Base-by-base conservation (phyloP, 2,797 vertebrate genomes). In the Gambelia wislizenii region DNA sequence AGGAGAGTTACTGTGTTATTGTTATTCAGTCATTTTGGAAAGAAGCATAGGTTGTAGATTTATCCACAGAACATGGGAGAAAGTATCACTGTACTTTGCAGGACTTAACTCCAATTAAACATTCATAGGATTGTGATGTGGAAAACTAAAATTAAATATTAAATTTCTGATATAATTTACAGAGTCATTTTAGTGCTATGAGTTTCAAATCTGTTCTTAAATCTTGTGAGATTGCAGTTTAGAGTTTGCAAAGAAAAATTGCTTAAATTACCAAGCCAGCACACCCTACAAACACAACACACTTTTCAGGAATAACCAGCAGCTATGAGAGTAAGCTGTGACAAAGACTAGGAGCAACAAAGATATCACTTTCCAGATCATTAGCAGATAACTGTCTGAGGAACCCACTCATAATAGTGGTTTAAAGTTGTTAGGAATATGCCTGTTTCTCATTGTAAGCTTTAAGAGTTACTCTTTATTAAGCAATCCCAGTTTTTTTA, bases 351-450 rank as follows among this genome's bases (percentile, higher is more conserved):
- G 27, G 76, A 91, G 92, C 59, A 83, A 36, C 20, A 81, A 64
- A 61, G 27, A 87, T 90, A 80, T 92, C 90, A 90, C 94, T 93
- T 89, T 84, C 76, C 91, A 56, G 76, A 86, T 90, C 92, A 93
- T 95, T 93, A 95, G 93, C 70, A 88, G 90, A 94, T 93, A 92
- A 93, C 92, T 92, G 89, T 89, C 94, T 93, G 93, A 95, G 36
- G 90, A 85, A 86, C 90, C 70, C 86, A 88, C 0, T 79, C 22
- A 18, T 70, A 70, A 0, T 81, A 92, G 91, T 88, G 91, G 92
- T 94, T 87, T 94, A 94, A 95, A 94, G 90, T 93, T 88, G 93
- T 92, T 91, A 93, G 75, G 89, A 94, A 88, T 89, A 89, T 59
- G 61, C 54, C n/a, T 49, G 16, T 42, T 49, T 78, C 42, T 74